These are phyloP conservation scores for Hemibagrus wyckioides DNA, from an alignment of 2,113 vertebrate species.

Conservation along the genomic window DNA sequence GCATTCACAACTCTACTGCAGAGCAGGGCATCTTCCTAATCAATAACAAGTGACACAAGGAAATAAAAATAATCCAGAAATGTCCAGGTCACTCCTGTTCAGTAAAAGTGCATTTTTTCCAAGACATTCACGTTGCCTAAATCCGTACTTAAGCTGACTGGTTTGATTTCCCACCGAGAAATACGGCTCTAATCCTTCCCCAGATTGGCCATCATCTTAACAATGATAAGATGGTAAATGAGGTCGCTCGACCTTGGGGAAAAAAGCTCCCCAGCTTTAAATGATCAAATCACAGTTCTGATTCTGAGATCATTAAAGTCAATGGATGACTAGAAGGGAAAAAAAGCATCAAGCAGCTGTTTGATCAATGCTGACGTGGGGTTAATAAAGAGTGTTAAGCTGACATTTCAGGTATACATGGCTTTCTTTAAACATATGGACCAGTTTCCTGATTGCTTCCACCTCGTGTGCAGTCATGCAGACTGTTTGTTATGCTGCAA, in stretches of 20 bases:
- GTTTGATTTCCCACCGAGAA: background rate
- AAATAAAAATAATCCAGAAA: background rate
- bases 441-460: constrained; percentile 34
- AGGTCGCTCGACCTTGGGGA: background rate
- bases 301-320: constrained; percentile 5
- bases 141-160: background rate
- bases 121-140: background rate
- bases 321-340: background rate
- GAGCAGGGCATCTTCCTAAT: background rate
- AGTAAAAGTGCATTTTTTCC: background rate
- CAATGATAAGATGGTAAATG: constrained; percentile 2
- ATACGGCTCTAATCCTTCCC: background rate
- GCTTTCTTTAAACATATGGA: constrained; percentile 32
- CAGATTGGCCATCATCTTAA: background rate
- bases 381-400: background rate
- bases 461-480: background rate
- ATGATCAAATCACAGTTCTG: constrained; percentile 1
- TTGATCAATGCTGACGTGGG: background rate
- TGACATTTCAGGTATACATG: constrained; percentile 8
- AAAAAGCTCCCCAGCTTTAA: background rate
- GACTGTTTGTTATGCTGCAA: constrained; percentile 18
- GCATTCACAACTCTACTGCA: background rate
- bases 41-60: background rate
- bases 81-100: background rate
- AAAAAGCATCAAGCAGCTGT: background rate